Evolutionary conservation across 2,113 vertebrate species (phyloP), one percentile per base, ranked within the genome.

Genomic region (Pleuronectes platessa): DNA sequence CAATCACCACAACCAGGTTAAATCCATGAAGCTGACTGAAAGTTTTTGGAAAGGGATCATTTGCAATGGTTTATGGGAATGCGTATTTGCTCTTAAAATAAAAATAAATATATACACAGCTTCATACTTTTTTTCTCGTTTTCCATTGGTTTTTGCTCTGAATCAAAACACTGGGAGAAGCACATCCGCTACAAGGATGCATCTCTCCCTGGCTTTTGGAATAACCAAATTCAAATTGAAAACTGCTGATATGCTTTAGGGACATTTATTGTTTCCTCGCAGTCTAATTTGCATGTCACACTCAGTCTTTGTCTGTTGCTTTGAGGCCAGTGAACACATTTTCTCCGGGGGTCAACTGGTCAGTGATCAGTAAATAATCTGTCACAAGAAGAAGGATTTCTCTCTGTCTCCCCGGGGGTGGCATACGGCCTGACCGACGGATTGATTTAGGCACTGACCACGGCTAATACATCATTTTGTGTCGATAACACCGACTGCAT

Each of bases 381-480:
- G 64, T 84, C 80, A 75, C 3, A 61, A 75, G 77, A 78, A 81
- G 71, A 79, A 21, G 24, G 74, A 84, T 78, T 53, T 56, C 61
- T 71, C 53, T 76, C 20, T 31, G n/a, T 58, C 70, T 83, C 71
- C 78, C 63, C 9, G 2, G 64, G 64, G 67, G 53, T 72, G 75
- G 37, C 26, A 51, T 60, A 74, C 80, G 78, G 80, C 86, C 70
- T 70, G 85, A 87, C 54, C 72, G 82, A 87, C 69, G 81, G 78
- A 86, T 83, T 21, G 35, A 62, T 15, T 78, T 49, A 6, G 60
- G 64, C 53, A 49, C 54, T 47, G 73, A 64, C 77, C 79, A 78
- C 82, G 5, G 63, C 84, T 84, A 79, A 89, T 85, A 70, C 61
- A 85, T 91, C 68, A 81, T 73, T 80, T 72, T 58, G 54, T 76